Percentiles rank a stretch among this genome's conserved stretches.
Evolutionary conservation across 64 coral and sea anemone genomes (phyloP).

Genomic region (Porites australiensis): DNA sequence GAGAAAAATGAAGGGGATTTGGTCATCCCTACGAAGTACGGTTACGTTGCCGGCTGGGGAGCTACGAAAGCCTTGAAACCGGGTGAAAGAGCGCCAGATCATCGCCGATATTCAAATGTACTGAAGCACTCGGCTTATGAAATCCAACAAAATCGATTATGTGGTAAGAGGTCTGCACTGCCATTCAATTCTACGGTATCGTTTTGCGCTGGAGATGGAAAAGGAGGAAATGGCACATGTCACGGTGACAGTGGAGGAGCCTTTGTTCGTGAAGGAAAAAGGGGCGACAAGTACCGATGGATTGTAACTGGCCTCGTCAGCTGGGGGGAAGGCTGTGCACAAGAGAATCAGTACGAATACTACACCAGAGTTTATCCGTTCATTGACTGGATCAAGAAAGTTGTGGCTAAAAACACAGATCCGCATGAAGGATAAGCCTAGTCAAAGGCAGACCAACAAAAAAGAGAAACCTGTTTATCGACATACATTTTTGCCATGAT

Average conservation of each 20-base stretch:
- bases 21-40: neutral
- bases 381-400: slow-evolving; percentile 58
- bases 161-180: neutral
- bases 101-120: neutral
- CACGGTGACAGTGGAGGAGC: slow-evolving; percentile 35
- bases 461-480: too few relatives aligned
- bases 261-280: neutral
- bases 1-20: neutral
- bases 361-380: slow-evolving; percentile 34
- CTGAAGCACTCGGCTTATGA: neutral
- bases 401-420: too few relatives aligned
- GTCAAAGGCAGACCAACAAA: too few relatives aligned
- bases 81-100: too few relatives aligned
- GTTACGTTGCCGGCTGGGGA: neutral
- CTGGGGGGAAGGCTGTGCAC: slow-evolving; percentile 61
- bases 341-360: slow-evolving; percentile 29
- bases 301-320: slow-evolving; percentile 27
- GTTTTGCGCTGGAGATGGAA: slow-evolving; percentile 43
- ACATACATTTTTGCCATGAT: too few relatives aligned
- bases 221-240: slow-evolving; percentile 20
- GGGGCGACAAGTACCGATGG: slow-evolving; percentile 15
- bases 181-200: neutral
- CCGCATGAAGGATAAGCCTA: too few relatives aligned
- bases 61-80: neutral
- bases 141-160: slow-evolving; percentile 10